Evolutionary conservation across 2,797 vertebrate genomes (phyloP).

Genomic region (Amazona finschi): DNA sequence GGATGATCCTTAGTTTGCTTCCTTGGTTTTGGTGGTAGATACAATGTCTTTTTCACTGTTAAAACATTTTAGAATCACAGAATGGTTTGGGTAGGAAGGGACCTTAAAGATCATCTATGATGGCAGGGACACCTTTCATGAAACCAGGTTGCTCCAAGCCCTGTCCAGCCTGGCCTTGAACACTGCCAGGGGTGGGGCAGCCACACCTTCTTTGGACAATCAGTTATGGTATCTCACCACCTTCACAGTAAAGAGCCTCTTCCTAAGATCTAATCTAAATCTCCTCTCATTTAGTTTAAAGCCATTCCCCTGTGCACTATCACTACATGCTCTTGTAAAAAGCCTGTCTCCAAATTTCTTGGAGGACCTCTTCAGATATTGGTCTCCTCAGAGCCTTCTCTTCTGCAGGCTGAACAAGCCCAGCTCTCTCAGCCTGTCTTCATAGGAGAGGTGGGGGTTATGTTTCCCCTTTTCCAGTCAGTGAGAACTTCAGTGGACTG

Average conservation of each 20-base stretch:
- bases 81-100: neutral
- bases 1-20: neutral
- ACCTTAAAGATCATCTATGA: neutral
- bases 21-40: neutral
- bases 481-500: neutral
- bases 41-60: neutral
- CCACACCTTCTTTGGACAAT: neutral
- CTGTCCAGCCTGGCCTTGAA: neutral
- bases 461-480: neutral
- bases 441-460: neutral
- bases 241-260: neutral
- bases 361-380: neutral
- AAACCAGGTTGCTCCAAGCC: neutral
- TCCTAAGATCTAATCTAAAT: neutral
- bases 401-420: neutral
- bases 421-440: neutral
- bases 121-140: neutral
- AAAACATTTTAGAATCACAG: neutral
- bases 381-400: neutral
- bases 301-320: neutral
- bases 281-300: neutral
- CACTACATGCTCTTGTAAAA: neutral
- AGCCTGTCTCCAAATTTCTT: too few species aligned
- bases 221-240: neutral
- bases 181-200: neutral